Conservation (phyloP, 2,888 invertebrate species). For the Harpalus rufipes region DNA sequence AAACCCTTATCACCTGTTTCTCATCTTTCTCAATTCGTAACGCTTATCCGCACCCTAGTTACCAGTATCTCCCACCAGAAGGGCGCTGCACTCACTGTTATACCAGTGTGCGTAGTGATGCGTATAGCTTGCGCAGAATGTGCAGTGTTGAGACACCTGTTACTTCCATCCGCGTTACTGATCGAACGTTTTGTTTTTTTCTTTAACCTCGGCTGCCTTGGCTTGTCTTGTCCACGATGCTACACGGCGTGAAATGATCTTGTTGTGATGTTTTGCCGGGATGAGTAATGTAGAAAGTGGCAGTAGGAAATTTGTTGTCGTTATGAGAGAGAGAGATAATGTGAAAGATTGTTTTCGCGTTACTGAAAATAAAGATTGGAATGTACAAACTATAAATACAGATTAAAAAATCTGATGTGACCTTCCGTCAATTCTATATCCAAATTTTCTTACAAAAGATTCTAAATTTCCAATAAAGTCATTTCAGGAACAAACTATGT, state of each 20-base stretch:
- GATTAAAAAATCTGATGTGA: no score
- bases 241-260: neutral
- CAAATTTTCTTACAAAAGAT: no score
- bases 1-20: neutral
- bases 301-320: neutral
- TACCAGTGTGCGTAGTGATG: no score
- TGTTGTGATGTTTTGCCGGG: conserved; percentile 14
- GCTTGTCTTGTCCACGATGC: neutral
- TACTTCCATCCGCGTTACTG: neutral
- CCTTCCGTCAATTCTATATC: no score
- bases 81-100: neutral
- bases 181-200: conserved; percentile 25
- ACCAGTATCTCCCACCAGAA: neutral
- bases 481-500: no score
- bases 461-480: no score
- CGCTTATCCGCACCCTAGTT: neutral
- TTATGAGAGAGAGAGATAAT: neutral
- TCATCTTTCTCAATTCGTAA: neutral
- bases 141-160: neutral
- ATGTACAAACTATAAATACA: neutral
- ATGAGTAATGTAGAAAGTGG: conserved; percentile 9
- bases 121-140: neutral
- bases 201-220: neutral
- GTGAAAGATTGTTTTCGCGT: neutral
- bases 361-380: neutral